phyloP scores from a whole-genome alignment of 1,140 invertebrate genomes.

The Cryptotermes secundus region DNA sequence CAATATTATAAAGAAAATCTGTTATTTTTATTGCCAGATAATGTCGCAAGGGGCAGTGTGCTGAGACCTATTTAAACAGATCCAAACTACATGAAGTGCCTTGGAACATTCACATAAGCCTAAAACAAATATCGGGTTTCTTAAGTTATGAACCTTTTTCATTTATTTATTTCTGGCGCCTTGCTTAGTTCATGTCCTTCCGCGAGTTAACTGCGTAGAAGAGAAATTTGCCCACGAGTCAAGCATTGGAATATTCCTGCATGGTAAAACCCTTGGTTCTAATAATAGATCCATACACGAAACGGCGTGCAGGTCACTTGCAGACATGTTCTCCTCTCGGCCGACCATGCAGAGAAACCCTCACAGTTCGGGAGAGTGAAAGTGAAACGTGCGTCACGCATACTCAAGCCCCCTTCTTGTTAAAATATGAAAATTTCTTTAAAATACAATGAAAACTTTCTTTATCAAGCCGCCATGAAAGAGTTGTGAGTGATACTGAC shows the following conservation, averaged over 20 bases:
- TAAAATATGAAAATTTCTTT: background rate
- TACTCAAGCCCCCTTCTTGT: background rate
- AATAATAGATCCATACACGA: background rate
- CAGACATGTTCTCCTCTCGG: background rate
- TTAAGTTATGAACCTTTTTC: too few relatives aligned
- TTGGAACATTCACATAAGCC: too few relatives aligned
- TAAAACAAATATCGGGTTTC: too few relatives aligned
- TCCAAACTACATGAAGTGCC: too few relatives aligned
- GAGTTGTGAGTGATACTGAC: background rate
- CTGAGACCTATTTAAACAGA: too few relatives aligned
- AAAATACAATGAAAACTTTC: conserved; percentile 4
- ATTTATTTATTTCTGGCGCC: background rate
- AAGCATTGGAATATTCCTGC: conserved; percentile 6
- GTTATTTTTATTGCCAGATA: too few relatives aligned
- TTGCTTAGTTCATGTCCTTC: background rate
- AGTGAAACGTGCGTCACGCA: background rate
- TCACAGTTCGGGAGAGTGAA: background rate
- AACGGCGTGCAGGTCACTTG: background rate
- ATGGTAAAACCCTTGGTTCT: background rate
- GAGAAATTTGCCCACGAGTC: background rate
- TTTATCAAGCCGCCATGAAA: background rate
- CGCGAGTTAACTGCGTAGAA: conserved; percentile 8
- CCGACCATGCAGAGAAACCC: background rate
- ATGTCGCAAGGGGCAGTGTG: too few relatives aligned
- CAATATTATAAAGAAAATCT: too few relatives aligned